Evolutionary conservation across 2,113 vertebrate species (phyloP).

Genomic region (Petrocephalus zakoni): DNA sequence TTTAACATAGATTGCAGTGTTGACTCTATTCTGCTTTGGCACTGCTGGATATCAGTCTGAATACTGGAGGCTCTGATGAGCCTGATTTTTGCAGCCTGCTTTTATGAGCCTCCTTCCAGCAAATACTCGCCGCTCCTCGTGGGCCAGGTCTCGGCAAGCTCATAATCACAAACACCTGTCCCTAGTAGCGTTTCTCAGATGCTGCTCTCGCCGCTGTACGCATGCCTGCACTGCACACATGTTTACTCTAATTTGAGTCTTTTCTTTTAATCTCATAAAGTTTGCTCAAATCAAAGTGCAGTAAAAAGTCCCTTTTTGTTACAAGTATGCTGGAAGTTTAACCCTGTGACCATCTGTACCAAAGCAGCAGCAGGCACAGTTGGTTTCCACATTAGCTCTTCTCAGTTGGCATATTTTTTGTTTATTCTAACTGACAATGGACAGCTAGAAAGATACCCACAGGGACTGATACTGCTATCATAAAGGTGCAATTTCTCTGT

Average conservation of each 20-base stretch:
- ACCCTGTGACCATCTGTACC: conserved; percentile 1
- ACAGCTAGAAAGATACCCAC: neutral
- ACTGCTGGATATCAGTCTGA: neutral
- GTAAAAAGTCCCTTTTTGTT: conserved; percentile 24
- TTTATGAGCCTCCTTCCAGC: neutral
- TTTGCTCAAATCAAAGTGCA: conserved; percentile 31
- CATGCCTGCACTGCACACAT: neutral
- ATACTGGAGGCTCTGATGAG: neutral
- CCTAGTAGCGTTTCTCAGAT: neutral
- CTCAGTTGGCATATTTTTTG: neutral
- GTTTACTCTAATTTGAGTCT: conserved; percentile 28
- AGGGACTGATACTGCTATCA: neutral
- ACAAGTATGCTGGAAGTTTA: neutral
- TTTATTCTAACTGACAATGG: neutral
- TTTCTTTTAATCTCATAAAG: conserved; percentile 37
- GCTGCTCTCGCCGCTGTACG: neutral
- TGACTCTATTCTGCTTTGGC: neutral
- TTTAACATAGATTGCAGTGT: neutral
- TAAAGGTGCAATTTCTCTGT: neutral
- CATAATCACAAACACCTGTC: conserved; percentile 41
- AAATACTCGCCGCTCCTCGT: neutral
- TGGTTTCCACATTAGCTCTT: neutral
- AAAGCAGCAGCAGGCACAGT: neutral
- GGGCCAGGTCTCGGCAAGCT: conserved; percentile 17
- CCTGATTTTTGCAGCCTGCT: neutral